Conservation (phyloP, 30 jellyfish, hydroid and myxozoan species). For the Hydractinia symbiolongicarpus region DNA sequence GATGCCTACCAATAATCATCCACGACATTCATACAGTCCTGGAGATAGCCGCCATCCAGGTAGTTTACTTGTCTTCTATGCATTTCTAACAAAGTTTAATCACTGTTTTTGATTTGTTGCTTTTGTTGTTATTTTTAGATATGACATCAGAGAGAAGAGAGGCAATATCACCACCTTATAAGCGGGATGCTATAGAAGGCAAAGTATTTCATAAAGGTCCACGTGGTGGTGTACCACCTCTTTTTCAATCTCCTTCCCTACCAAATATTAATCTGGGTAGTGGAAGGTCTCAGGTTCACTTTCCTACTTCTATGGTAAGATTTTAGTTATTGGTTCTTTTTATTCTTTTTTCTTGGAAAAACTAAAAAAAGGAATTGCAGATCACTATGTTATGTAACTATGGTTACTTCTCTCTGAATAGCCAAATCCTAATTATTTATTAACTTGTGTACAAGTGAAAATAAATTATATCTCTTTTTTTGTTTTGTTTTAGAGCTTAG, state of each 20-base stretch:
- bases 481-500: conserved; percentile 30
- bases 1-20: conserved; percentile 16
- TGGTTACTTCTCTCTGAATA: too few relatives aligned
- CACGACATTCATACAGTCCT: conserved; percentile 59
- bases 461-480: neutral
- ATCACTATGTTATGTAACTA: too few relatives aligned
- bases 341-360: neutral
- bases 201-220: conserved; percentile 13
- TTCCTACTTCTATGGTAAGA: conserved; percentile 21
- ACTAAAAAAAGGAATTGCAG: neutral
- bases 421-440: too few relatives aligned
- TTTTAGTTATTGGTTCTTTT: neutral
- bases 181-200: neutral
- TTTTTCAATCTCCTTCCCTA: conserved; percentile 74
- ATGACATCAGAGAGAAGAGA: conserved; percentile 56
- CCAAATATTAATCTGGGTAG: conserved; percentile 66
- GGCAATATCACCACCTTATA: conserved; percentile 26
- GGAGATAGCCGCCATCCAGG: conserved; percentile 56
- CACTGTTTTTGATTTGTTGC: neutral
- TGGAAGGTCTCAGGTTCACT: conserved; percentile 49
- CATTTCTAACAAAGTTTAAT: too few relatives aligned
- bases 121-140: conserved; percentile 9
- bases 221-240: conserved; percentile 28
- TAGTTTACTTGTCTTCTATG: too few relatives aligned
- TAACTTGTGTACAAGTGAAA: too few relatives aligned